Conservation (phyloP, 2,113 vertebrate species). For the Ammodytes marinus region DNA sequence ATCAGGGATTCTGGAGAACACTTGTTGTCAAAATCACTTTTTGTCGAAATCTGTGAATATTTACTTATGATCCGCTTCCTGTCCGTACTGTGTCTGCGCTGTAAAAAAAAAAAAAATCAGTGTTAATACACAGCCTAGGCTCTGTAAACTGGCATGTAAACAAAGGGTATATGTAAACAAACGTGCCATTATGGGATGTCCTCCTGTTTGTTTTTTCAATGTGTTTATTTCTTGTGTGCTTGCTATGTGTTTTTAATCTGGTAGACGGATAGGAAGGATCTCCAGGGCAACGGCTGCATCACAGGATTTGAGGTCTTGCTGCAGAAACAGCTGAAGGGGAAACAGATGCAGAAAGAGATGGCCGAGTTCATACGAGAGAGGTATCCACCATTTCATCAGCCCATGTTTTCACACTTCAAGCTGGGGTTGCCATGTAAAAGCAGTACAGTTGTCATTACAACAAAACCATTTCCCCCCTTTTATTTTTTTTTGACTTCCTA, state of each 20-base stretch:
- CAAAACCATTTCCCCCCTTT: constrained; percentile 54
- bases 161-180: too few species aligned
- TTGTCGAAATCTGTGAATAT: too few species aligned
- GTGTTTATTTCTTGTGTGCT: constrained; percentile 35
- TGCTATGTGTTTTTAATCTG: constrained; percentile 37
- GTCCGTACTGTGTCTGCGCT: too few species aligned
- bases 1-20: too few species aligned
- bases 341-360: constrained; percentile 99
- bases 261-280: constrained; percentile 94
- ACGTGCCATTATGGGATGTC: constrained; percentile 1
- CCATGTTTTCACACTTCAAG: background rate
- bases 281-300: constrained; percentile 90
- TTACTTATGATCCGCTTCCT: too few species aligned
- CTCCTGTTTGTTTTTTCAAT: constrained; percentile 32
- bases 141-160: too few species aligned
- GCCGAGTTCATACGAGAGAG: constrained; percentile 97
- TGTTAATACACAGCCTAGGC: background rate
- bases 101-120: too few species aligned
- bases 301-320: constrained; percentile 97
- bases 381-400: constrained; percentile 72
- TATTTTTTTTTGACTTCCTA: constrained; percentile 3
- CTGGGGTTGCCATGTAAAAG: constrained; percentile 62
- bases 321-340: constrained; percentile 97
- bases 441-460: constrained; percentile 34
- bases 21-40: too few species aligned